These are phyloP conservation scores for Ifrita kowaldi DNA, from an alignment of 2,113 vertebrate genomes.

Conservation along the genomic window DNA sequence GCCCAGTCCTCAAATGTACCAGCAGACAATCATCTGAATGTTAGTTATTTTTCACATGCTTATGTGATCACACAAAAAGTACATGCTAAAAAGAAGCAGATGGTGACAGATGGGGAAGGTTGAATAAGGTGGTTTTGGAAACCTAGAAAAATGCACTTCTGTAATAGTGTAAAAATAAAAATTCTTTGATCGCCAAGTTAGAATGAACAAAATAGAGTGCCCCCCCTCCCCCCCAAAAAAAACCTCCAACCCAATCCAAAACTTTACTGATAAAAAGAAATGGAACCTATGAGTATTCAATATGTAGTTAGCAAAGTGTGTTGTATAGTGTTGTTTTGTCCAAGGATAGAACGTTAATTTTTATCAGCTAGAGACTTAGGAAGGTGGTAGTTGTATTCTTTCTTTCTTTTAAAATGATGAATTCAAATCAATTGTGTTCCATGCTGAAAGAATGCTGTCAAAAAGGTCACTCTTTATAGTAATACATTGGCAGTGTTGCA, in stretches of 20 bases:
- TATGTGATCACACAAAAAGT: slow-evolving; percentile 98
- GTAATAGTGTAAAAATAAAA: slow-evolving; percentile 96
- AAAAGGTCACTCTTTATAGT: not conserved
- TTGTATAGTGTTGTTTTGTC: not conserved
- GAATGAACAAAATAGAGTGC: slow-evolving; percentile 70
- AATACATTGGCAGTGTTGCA: not conserved
- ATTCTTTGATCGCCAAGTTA: slow-evolving; percentile 88
- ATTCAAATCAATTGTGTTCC: not conserved
- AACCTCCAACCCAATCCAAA: not conserved
- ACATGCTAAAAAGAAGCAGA: slow-evolving; percentile 98
- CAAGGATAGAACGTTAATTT: not conserved
- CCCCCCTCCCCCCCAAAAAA: not conserved
- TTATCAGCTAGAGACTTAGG: not conserved
- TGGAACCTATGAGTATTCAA: not conserved
- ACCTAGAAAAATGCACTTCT: slow-evolving; percentile 95
- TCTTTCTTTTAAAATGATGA: not conserved
- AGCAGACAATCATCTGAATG: slow-evolving; percentile 98
- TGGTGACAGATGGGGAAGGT: slow-evolving; percentile 99
- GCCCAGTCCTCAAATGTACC: slow-evolving; percentile 89
- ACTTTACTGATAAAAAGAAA: slow-evolving; percentile 41
- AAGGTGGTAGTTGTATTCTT: not conserved
- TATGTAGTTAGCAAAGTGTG: not conserved
- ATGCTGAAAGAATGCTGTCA: not conserved
- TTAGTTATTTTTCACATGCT: slow-evolving; percentile 99
- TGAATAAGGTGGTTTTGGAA: slow-evolving; percentile 98